These are phyloP conservation scores for Aphodius sticticus DNA, from an alignment of 2,888 invertebrate genomes.

Conservation along the genomic window DNA sequence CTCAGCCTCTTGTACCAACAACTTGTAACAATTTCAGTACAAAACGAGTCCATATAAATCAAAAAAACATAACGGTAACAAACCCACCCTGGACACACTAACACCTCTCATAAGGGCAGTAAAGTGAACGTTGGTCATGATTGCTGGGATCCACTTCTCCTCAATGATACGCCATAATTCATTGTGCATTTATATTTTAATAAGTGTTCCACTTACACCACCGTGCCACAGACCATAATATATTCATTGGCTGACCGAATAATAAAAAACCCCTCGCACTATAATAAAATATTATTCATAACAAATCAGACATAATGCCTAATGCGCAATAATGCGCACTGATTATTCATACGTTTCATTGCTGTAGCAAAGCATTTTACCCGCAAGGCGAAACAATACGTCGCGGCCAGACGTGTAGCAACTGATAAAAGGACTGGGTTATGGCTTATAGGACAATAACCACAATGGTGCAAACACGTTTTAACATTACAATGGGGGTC, in stretches of 20 bases:
- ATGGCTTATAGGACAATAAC: conserved; percentile 53
- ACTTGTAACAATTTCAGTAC: too few relatives aligned
- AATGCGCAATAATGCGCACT: conserved; percentile 46
- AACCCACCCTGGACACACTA: background rate
- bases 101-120: background rate
- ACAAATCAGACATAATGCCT: conserved; percentile 40
- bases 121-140: background rate
- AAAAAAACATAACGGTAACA: background rate
- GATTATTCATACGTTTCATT: conserved; percentile 50
- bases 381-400: conserved; percentile 47
- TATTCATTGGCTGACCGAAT: conserved; percentile 38
- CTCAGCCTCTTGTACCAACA: too few relatives aligned
- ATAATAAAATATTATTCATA: conserved; percentile 37
- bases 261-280: conserved; percentile 28
- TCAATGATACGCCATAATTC: background rate
- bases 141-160: background rate
- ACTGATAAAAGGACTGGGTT: conserved; percentile 56
- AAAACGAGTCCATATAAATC: background rate
- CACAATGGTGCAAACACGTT: conserved; percentile 58
- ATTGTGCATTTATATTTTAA: background rate
- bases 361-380: conserved; percentile 39
- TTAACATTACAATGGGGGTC: conserved; percentile 56
- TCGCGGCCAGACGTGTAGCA: conserved; percentile 52
- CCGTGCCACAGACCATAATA: conserved; percentile 23
- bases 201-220: background rate